Base-by-base conservation (phyloP, 2,113 vertebrate species). In the Mus pahari region DNA sequence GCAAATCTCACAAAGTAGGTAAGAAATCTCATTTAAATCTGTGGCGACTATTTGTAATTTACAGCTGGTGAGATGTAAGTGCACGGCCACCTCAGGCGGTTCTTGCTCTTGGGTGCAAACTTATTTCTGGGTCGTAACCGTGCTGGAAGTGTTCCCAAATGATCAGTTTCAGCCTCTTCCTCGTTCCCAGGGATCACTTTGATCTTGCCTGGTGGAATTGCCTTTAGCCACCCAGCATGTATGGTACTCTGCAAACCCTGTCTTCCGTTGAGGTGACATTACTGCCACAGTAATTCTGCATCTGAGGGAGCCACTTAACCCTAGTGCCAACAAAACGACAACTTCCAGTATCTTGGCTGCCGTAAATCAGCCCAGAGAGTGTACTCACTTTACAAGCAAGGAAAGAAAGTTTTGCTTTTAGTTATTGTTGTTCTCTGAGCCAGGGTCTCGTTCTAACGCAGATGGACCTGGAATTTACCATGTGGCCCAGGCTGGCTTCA, bases 111-210 rank as follows among this genome's bases (percentile, higher is more conserved):
- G 2, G 26, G 68, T 42, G 50, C 48, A 94, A 92, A 53, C 10
- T 13, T 28, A 20, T 81, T 96, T 97, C 87, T 84, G 83, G 62
- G 60, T 13, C 79, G 71, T 24, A 26, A 20, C 66, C 55, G 62
- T 68, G 10, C 31, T 90, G 55, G 7, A 26, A 78, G 48, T 82
- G 62, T 62, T 28, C 55, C 75, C 24, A 28, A 42, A 53, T 64
- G 82, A 55, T 88, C 79, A 73, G 84, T 92, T n/a, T 90, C 66
- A 89, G 71, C 55, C 92, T 91, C 96, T 94, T 86, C 42, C 45
- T 94, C 55, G 89, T 89, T 95, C 50, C 13, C 87, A 95, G 96
- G 75, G 33, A 73, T n/a, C 53, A 60, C 75, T 86, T 86, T 88
- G 91, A 60, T 19, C 77, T 68, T 31, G 58, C 48, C 73, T 16